A percentile compares a stretch with the other conserved stretches of the same genome.
phyloP scores from a whole-genome alignment of 2,113 vertebrate species.

The Regulus satrapa region DNA sequence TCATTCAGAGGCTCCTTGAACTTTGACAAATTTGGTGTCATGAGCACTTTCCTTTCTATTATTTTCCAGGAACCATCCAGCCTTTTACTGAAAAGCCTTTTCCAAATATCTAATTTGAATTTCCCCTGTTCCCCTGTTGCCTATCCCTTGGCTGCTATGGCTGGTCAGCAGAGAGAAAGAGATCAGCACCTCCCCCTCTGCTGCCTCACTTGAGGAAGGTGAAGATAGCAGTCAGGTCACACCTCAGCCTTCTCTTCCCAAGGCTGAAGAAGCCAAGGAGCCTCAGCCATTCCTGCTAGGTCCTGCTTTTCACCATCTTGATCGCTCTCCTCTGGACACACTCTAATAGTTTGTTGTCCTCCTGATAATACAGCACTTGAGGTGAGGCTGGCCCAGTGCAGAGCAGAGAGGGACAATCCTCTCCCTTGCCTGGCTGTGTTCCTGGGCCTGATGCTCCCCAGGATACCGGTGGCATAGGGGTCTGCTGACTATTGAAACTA shows the following conservation, averaged over 20 bases:
- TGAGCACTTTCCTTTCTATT: background rate
- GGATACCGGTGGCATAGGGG: rapidly evolving
- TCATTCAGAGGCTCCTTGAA: background rate
- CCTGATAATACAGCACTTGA: rapidly evolving
- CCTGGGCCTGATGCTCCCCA: background rate
- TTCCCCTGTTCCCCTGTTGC: background rate
- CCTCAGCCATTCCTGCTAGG: too few species aligned
- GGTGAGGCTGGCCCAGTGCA: rapidly evolving
- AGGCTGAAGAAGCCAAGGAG: background rate
- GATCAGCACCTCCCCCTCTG: background rate
- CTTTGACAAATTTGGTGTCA: background rate
- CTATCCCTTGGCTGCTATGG: rapidly evolving
- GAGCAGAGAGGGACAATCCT: background rate
- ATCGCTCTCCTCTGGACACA: background rate
- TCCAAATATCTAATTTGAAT: background rate
- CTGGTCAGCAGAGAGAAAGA: background rate
- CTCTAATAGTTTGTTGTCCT: background rate
- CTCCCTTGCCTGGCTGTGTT: rapidly evolving
- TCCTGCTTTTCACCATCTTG: background rate
- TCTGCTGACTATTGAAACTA: background rate
- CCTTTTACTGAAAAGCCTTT: background rate
- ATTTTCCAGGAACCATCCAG: background rate
- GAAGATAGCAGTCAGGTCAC: background rate
- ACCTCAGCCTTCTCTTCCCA: background rate
- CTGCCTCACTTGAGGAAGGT: background rate